These are phyloP conservation scores for Aplysina aerophoba DNA, from an alignment of 37 sponge, comb jelly and placozoan species.

Conservation along the genomic window DNA sequence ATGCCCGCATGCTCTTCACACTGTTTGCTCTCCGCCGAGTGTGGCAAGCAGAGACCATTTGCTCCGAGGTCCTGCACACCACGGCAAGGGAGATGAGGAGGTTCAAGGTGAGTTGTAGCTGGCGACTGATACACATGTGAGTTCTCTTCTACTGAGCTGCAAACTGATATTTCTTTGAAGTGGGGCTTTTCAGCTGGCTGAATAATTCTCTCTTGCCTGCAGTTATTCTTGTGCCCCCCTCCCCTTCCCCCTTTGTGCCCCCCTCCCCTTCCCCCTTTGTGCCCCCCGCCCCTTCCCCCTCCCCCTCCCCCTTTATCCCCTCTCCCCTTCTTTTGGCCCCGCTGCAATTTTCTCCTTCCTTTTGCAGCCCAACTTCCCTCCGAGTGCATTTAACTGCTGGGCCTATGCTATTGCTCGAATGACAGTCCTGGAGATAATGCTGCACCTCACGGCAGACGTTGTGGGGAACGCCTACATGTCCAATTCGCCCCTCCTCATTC, in stretches of 20 bases:
- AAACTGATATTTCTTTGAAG: neutral
- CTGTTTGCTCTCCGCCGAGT: conserved; percentile 47
- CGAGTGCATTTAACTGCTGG: conserved; percentile 28
- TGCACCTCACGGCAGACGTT: conserved; percentile 26
- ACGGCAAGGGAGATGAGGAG: conserved; percentile 61
- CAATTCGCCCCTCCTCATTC: conserved; percentile 58
- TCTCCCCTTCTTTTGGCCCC: no score
- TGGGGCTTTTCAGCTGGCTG: neutral
- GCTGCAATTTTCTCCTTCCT: no score
- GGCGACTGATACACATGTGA: neutral
- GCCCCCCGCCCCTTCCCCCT: no score
- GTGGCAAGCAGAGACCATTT: conserved; percentile 53
- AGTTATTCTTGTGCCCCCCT: neutral
- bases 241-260: neutral
- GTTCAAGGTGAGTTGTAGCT: conserved; percentile 53
- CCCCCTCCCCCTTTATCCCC: neutral
- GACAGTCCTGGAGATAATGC: conserved; percentile 32
- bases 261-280: no score
- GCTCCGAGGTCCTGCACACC: conserved; percentile 60
- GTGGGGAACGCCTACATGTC: conserved; percentile 24
- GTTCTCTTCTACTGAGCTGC: neutral
- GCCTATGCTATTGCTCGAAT: conserved; percentile 23
- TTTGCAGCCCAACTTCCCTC: conserved; percentile 7
- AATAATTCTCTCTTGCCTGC: neutral
- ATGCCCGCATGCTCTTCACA: conserved; percentile 44